Base-by-base conservation (phyloP, 2,113 vertebrate genomes). In the Corvus cornix region DNA sequence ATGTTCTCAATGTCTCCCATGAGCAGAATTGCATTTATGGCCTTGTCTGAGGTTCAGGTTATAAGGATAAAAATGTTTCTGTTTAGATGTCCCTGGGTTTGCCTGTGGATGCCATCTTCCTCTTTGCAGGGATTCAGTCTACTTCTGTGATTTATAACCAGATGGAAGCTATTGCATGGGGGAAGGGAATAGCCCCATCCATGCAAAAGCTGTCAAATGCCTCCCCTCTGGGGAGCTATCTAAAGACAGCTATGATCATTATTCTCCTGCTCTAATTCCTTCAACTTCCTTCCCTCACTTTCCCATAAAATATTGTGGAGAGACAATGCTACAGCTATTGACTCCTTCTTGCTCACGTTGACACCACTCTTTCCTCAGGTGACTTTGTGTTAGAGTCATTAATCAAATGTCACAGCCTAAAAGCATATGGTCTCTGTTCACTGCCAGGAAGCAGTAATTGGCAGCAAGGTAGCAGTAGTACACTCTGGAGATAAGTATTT, bases 401-500 rank as follows among this genome's bases (percentile, higher is more conserved):
- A 91, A 88, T 97, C 72, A 91, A 90, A 96, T 67, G 60, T 31
- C 75, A 68, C 0, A 2, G 43, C 8, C 26, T 91, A 39, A 4
- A 6, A 90, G 49, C 83, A 88, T 81, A 84, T 0, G 11, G 66
- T 81, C 69, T 85, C 87, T 69, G 24, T 44, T 94, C 66, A 37
- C 39, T 82, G 49, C 83, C 62, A 72, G 66, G 77, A 76, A 72
- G 58, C 56, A 86, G 19, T 85, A 95, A 76, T 3, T 80, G 84
- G 55, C 78, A 91, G 51, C 37, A 63, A 59, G 72, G 51, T 46
- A 95, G 91, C 63, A 74, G 55, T 13, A 95, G 59, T 28, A 86
- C 64, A 74, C 90, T 75, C 72, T 16, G 20, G 96, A 88, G 92
- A 75, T 35, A 84, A 67, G 76, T 90, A 89, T 79, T 80, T 94